Conservation (phyloP, 2,113 vertebrate species). For the Pygoscelis antarcticus region DNA sequence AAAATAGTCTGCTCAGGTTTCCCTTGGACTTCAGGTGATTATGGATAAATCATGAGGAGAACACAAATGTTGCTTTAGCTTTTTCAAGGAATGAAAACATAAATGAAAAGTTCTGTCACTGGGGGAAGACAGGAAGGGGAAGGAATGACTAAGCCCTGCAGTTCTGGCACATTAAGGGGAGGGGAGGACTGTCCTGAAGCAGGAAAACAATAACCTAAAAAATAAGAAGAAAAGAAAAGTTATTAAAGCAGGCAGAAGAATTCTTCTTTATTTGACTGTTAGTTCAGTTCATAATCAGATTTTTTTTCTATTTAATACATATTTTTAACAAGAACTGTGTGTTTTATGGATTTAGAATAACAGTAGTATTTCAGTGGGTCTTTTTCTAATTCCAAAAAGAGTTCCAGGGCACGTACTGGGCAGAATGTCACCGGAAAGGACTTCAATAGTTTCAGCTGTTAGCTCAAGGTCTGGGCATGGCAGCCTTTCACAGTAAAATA, state of each 20-base stretch:
- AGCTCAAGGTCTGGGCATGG: not conserved
- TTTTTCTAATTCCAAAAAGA: not conserved
- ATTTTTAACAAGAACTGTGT: not conserved
- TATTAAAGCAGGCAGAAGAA: conserved; percentile 1
- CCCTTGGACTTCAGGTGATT: conserved; percentile 28
- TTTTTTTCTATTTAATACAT: not conserved
- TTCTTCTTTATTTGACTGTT: not conserved
- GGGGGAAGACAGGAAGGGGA: not conserved
- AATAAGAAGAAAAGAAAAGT: conserved; percentile 16
- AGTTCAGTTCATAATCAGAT: not conserved
- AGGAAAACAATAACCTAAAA: conserved; percentile 60
- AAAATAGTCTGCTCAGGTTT: conserved; percentile 9
- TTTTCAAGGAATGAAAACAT: not conserved
- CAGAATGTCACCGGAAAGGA: not conserved
- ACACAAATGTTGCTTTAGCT: conserved; percentile 25
- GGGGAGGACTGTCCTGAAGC: conserved; percentile 32
- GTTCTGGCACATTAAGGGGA: conserved; percentile 17
- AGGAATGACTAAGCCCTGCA: conserved; percentile 29
- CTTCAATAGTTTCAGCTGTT: not conserved
- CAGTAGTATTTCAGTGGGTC: not conserved
- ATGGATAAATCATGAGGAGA: not conserved
- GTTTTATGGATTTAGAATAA: not conserved
- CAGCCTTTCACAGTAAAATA: not conserved
- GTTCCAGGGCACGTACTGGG: not conserved
- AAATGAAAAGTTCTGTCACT: conserved; percentile 38